phyloP scores from a whole-genome alignment of 2,888 invertebrate species.

The Penaeus monodon region DNA sequence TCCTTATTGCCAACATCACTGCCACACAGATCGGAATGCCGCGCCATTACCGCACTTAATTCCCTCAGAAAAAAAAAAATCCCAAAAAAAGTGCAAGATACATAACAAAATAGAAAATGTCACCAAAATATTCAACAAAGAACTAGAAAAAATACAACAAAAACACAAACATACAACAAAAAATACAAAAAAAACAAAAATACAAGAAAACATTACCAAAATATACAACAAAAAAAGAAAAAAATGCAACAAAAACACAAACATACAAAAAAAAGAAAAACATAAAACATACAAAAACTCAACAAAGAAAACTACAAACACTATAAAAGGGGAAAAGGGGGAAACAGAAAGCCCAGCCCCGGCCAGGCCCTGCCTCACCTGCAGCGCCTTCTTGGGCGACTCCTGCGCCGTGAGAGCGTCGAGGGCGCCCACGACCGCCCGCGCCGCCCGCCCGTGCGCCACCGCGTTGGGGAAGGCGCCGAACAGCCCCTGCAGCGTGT shows the following conservation, averaged over 20 bases:
- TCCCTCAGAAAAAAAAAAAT: not conserved
- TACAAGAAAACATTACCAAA: too few species aligned
- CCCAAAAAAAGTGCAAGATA: not conserved
- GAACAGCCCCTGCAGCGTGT: constrained; percentile 61
- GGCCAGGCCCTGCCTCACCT: constrained; percentile 11
- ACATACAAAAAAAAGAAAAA: too few species aligned
- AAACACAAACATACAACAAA: not conserved
- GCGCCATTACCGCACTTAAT: too few species aligned
- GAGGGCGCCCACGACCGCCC: constrained; percentile 57
- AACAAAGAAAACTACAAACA: too few species aligned
- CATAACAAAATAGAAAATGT: not conserved
- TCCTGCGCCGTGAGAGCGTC: constrained; percentile 41
- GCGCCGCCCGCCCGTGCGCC: constrained; percentile 60
- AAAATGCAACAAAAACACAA: not conserved
- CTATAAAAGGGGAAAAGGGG: too few species aligned
- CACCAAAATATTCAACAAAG: not conserved
- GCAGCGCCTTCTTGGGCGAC: constrained; percentile 36
- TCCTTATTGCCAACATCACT: too few species aligned
- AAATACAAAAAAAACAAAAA: not conserved
- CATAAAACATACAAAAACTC: too few species aligned
- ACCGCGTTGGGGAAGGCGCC: constrained; percentile 54
- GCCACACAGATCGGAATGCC: too few species aligned
- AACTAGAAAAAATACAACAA: not conserved
- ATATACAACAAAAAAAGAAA: not conserved
- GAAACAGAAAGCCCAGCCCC: too few species aligned